A percentile compares a stretch with the other conserved stretches of the same genome.
Conservation (phyloP, 2,888 invertebrate species). For the Sinelater perroti region DNA sequence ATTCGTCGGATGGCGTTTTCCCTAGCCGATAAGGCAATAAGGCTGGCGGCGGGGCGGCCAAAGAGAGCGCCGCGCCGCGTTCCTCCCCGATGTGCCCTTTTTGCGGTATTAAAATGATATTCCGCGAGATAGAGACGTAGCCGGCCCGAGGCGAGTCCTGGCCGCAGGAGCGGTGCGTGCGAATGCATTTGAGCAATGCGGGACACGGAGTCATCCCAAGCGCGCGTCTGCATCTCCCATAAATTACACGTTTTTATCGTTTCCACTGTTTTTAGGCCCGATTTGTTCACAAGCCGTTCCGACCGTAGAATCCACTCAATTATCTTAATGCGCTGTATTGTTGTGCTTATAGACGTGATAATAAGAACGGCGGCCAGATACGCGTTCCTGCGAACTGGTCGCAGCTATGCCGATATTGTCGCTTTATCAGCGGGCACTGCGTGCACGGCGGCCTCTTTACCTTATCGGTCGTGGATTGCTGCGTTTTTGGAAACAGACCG, state of each 20-base stretch:
- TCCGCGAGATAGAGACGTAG: constrained; percentile 32
- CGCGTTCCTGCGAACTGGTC: constrained; percentile 27
- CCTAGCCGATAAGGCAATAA: not conserved
- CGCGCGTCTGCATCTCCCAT: constrained; percentile 49
- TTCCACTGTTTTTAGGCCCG: constrained; percentile 39
- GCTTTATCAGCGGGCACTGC: constrained; percentile 3
- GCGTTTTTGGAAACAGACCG: too few species aligned
- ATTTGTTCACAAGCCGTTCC: constrained; percentile 44
- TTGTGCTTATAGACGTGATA: constrained; percentile 30
- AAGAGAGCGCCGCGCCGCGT: too few species aligned
- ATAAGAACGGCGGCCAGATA: constrained; percentile 30
- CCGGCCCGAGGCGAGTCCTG: constrained; percentile 26
- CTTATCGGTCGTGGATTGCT: too few species aligned
- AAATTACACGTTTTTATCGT: constrained; percentile 52
- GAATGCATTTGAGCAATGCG: constrained; percentile 47
- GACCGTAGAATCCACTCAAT: constrained; percentile 37
- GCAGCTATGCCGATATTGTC: constrained; percentile 8
- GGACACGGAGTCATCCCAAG: constrained; percentile 49
- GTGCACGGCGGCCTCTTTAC: too few species aligned
- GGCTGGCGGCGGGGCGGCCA: not conserved
- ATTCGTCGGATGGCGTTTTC: not conserved
- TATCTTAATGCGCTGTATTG: constrained; percentile 38
- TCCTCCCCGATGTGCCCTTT: too few species aligned
- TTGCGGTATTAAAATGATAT: too few species aligned
- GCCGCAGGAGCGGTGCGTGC: constrained; percentile 43